Base-by-base conservation (phyloP, 1,140 invertebrate genomes). In the Cydia fagiglandana region DNA sequence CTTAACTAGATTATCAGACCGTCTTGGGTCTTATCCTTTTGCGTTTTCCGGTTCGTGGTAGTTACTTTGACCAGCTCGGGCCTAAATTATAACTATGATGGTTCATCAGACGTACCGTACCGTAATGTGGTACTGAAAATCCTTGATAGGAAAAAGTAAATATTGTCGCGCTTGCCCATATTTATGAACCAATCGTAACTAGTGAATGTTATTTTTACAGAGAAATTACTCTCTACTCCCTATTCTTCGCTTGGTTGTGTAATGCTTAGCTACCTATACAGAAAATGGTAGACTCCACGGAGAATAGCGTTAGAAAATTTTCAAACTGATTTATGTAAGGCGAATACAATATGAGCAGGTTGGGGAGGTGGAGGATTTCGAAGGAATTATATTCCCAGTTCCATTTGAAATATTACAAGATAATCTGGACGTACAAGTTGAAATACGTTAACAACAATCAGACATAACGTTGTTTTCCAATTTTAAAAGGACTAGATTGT, bases 351-450 rank as follows among this genome's bases (percentile, higher is more conserved):
- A 73, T 73, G 70, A 73, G 45, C 4, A 12, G 9, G 45, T 20
- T 50, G 30, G 4, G 30, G 30, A 30, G 30, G 30, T 30, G 30
- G 30, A 30, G 2, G 30, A 73, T 45, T 73, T 73, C 34, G 3
- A 34, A 24, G 17, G 6, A 61, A 20, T 61, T 61, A 61, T 24
- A 61, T 61, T 61, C 56, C 17, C 56, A 20, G n/a, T 61, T 61
- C 2, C n/a, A 61, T 61, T 61, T 61, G 56, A 61, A 61, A 61
- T 20, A 61, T 61, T 61, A 61, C 56, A 24, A 61, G n/a, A 61
- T 17, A 24, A 61, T 61, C 7, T 24, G 50, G 50, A 53, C n/a
- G 50, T 53, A 17, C 1, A 7, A 61, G 17, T n/a, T 61, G 6
- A 20, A 61, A 61, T 12, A 61, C 30, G 4, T 30, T 24, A 24